Evolutionary conservation across 2,888 invertebrate genomes (phyloP), one percentile per base, ranked within the genome.

Genomic region (Amphiduros pacificus): DNA sequence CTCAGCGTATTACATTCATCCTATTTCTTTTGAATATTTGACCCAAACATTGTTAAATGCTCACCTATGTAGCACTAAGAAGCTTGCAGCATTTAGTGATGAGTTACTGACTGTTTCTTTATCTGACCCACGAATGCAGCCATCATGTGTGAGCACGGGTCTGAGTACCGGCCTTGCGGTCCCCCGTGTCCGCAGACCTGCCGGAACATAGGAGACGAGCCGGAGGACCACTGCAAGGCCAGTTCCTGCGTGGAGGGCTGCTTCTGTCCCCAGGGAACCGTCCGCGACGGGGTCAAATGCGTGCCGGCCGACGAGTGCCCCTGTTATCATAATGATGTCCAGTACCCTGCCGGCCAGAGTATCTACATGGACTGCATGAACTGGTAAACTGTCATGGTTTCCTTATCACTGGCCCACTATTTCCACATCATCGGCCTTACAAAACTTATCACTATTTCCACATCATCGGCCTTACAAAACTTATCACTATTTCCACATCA

Each of bases 91-190:
- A n/a, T n/a, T n/a, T 36, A 36, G 17, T 36, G 36, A 44, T 26
- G 2, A 36, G 22, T 52, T 59, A 11, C 24, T 17, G 6, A 9
- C 22, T 41, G 14, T 28, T 29, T n/a, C 41, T 11, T 1, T 48
- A 26, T 44, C 36, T 14, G 11, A 49, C 70, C 69, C 27, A n/a
- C n/a, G n/a, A n/a, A n/a, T n/a, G n/a, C 77, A 92, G 92, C 94
- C 0, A 90, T 94, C 85, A 93, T 94, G 82, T 94, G 94, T 73
- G 92, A 93, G 77, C 88, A 89, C 70, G 92, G 91, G 68, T 87
- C 90, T 0, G 87, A 86, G 63, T 94, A 94, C 83, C 88, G 88
- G 62, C 86, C 91, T 0, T 94, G 94, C 76, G 85, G 93, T n/a
- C 86, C 90, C 0, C 87, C 92, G 0, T 94, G 94, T 72, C 91